A percentile compares a stretch with the other conserved stretches of the same genome.
Evolutionary conservation across 1,140 invertebrate genomes (phyloP).

Genomic region (Nomia melanderi): DNA sequence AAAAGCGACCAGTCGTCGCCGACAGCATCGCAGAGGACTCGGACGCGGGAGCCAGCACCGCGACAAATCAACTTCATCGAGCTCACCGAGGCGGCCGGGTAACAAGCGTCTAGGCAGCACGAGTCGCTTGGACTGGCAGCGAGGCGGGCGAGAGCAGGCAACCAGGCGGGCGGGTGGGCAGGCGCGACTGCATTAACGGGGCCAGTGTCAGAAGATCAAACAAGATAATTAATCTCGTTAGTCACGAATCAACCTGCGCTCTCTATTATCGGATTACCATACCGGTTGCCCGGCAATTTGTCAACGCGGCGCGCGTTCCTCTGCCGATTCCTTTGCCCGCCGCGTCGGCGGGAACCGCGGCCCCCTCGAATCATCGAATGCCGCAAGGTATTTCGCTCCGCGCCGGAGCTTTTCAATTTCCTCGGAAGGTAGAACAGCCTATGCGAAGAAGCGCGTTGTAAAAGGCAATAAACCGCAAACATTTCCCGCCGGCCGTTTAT

Average conservation of each 20-base stretch:
- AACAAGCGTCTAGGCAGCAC: constrained; percentile 11
- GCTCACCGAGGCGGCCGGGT: not conserved
- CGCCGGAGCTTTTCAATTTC: no score
- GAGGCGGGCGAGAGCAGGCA: not conserved
- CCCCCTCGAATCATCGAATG: no score
- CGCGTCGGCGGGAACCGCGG: no score
- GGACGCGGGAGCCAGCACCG: constrained; percentile 1
- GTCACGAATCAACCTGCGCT: constrained; percentile 53
- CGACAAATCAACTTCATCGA: constrained; percentile 22
- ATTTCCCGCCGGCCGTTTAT: constrained; percentile 50
- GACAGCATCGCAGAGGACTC: not conserved
- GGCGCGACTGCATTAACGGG: constrained; percentile 53
- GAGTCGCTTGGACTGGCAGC: not conserved
- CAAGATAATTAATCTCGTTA: constrained; percentile 59
- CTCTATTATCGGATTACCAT: constrained; percentile 58
- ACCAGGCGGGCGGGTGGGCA: not conserved
- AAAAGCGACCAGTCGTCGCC: not conserved
- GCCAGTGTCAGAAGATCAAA: constrained; percentile 57
- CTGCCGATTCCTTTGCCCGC: constrained; percentile 14
- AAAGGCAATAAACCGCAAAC: constrained; percentile 68
- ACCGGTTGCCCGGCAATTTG: constrained; percentile 48
- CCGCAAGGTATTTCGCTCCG: no score
- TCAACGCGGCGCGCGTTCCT: constrained; percentile 37
- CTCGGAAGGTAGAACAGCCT: not conserved
- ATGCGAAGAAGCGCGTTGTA: constrained; percentile 19